Evolutionary conservation across 1,140 invertebrate genomes (phyloP).

Genomic region (Drosophila azteca): DNA sequence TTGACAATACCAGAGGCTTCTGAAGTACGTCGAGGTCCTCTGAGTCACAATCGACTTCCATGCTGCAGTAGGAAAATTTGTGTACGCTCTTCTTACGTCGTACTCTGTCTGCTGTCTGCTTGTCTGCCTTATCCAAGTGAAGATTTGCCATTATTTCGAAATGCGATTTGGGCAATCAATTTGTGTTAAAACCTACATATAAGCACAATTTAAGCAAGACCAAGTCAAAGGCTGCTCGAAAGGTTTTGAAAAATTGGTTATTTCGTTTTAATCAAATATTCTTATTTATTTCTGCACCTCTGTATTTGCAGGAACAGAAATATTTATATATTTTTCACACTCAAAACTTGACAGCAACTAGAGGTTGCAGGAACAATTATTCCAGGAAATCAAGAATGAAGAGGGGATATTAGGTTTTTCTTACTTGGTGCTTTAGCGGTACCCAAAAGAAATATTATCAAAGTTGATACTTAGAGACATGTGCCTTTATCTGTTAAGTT

Average conservation of each 20-base stretch:
- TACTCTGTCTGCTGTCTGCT: too few relatives aligned
- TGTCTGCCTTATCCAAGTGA: conserved; percentile 8
- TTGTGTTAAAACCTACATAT: conserved; percentile 51
- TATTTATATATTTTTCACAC: conserved; percentile 44
- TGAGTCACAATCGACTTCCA: too few relatives aligned
- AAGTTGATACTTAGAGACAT: too few relatives aligned
- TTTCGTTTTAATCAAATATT: conserved; percentile 25
- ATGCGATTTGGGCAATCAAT: conserved; percentile 56
- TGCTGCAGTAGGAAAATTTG: conserved; percentile 19
- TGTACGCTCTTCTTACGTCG: conserved; percentile 2
- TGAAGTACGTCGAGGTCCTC: too few relatives aligned
- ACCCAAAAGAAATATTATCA: too few relatives aligned
- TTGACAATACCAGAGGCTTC: too few relatives aligned
- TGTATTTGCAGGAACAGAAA: conserved; percentile 8
- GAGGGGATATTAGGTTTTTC: too few relatives aligned
- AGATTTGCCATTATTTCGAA: conserved; percentile 42
- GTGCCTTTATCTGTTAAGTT: too few relatives aligned
- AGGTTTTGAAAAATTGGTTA: background rate
- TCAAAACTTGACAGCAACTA: conserved; percentile 23
- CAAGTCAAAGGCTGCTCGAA: conserved; percentile 4
- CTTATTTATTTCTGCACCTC: too few relatives aligned
- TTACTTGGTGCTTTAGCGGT: too few relatives aligned
- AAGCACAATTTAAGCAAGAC: conserved; percentile 50
- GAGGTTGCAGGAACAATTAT: conserved; percentile 36
- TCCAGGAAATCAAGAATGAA: background rate